Base-by-base conservation (phyloP, 2,888 invertebrate species). In the Conistra vaccinii region DNA sequence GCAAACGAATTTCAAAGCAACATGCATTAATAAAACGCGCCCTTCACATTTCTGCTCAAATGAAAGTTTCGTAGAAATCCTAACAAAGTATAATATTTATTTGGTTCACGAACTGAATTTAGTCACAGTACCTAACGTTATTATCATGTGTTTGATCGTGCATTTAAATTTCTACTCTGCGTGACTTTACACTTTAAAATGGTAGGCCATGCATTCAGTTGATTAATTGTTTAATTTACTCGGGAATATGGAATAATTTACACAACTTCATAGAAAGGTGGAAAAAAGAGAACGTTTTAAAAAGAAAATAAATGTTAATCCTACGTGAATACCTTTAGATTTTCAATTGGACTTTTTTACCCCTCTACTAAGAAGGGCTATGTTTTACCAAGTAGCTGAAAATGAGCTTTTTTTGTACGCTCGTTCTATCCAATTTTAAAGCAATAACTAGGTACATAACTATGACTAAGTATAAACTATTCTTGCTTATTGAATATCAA, bases 211-310 rank as follows among this genome's bases (percentile, higher is more conserved):
- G 88, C 88, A 92, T 93, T 93, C 90, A 86, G 89, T 88, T 94
- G 94, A 94, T 94, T 92, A 94, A 94, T 93, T 92, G 91, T 92
- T 92, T 91, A 92, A 94, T 93, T 92, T 91, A 92, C 91, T 89
- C 87, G 80, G 82, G 87, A 86, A 84, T 80, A 76, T 73, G 20
- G 80, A 75, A 87, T 87, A 74, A 83, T 53, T 85, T 86, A 68
- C 51, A 61, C 74, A 69, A 73, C 71, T 70, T 80, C 61, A 62
- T 73, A 66, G 61, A 39, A 73, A 80, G 53, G 69, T 32, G 60
- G 57, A 35, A 61, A 74, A 75, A 57, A 58, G 55, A 68, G 20
- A 32, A 58, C 23, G 32, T 51, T 69, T 70, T 63, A 10, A 53
- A 63, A 65, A 26, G 63, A 72, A 69, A 61, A 80, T 70, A 53